Evolutionary conservation across 2,797 vertebrate species (phyloP), one percentile per base, ranked within the genome.

Genomic region (Cygnus olor): DNA sequence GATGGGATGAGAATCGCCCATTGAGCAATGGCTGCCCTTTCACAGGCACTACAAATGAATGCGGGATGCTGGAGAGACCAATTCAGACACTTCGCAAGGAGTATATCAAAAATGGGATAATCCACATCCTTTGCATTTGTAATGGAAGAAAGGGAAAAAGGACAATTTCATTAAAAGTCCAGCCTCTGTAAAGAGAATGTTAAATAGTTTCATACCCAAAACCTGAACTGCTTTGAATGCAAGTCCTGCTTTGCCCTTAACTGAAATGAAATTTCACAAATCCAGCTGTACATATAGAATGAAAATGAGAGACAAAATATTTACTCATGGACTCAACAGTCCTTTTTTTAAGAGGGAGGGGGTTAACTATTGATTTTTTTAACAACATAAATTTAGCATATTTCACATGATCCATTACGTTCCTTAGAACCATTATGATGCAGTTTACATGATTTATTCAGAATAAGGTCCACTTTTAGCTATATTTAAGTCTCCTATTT

Each of bases 381-480:
- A 85, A 94, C 96, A 97, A 97, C 96, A 98, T 96, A 97, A 97
- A 98, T 98, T 97, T 97, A 97, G 95, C 96, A 94, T 96, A 96
- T 98, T 98, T 97, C 96, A 94, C 95, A 96, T 95, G 96, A 98
- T 97, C 96, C 94, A 96, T 97, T 95, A 93, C 97, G 96, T 96
- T 97, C 95, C 96, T 97, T 90, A 72, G 96, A 94, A 97, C 92
- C 97, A 98, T 97, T 96, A 97, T 97, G 97, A 97, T 80, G 98
- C 97, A 96, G 97, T 97, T 96, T 97, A 96, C 97, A 92, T 98
- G 97, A 97, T 98, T 98, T 98, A 98, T 98, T 97, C 96, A 96
- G 97, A 97, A 96, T 97, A 96, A 96, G 97, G 98, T 98, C 98
- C 98, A 97, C 97, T 98, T 98, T 97, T 98, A 98, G 98, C 96